Percentiles rank a stretch among this genome's conserved stretches.
Conservation (phyloP, 2,113 vertebrate species). For the Ornithorhynchus anatinus region DNA sequence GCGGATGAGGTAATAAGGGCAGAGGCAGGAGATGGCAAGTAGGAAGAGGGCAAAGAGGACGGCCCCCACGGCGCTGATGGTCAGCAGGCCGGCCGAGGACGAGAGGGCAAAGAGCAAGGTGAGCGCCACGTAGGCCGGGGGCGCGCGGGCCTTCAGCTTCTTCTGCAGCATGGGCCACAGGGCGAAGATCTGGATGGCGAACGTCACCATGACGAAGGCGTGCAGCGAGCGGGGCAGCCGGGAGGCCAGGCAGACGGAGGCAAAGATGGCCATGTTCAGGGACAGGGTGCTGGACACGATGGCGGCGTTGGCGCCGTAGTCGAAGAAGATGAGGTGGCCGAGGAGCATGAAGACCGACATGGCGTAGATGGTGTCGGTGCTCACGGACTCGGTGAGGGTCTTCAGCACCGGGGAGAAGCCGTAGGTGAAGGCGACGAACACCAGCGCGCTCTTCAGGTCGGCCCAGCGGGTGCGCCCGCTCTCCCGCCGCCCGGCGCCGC, state of each 20-base stretch:
- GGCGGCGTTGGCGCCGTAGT: conserved; percentile 87
- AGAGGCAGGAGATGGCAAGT: conserved; percentile 80
- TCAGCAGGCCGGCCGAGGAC: conserved; percentile 77
- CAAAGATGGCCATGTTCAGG: conserved; percentile 94
- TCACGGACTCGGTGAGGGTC: conserved; percentile 94
- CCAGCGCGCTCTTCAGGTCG: conserved; percentile 87
- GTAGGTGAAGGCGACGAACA: conserved; percentile 92
- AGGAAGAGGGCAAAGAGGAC: conserved; percentile 82
- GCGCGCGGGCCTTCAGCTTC: conserved; percentile 78
- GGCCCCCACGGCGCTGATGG: conserved; percentile 76
- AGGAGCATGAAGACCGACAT: conserved; percentile 94
- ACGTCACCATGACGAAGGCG: conserved; percentile 92
- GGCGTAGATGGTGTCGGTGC: conserved; percentile 95
- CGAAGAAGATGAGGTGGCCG: conserved; percentile 91
- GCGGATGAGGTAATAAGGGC: conserved; percentile 86
- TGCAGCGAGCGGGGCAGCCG: conserved; percentile 89
- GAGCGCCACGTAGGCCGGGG: conserved; percentile 75
- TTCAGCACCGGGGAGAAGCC: conserved; percentile 94
- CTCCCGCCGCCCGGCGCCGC: conserved; percentile 54
- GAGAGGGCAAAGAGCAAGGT: conserved; percentile 79
- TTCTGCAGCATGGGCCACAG: conserved; percentile 95
- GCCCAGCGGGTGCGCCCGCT: conserved; percentile 80
- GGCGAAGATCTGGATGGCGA: conserved; percentile 92
- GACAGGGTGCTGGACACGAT: conserved; percentile 89
- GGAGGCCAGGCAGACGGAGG: conserved; percentile 92